Percentiles rank a stretch among this genome's conserved stretches.
phyloP scores from a whole-genome alignment of 53 echinoderm and acorn worm species.

The Arbacia lixula region DNA sequence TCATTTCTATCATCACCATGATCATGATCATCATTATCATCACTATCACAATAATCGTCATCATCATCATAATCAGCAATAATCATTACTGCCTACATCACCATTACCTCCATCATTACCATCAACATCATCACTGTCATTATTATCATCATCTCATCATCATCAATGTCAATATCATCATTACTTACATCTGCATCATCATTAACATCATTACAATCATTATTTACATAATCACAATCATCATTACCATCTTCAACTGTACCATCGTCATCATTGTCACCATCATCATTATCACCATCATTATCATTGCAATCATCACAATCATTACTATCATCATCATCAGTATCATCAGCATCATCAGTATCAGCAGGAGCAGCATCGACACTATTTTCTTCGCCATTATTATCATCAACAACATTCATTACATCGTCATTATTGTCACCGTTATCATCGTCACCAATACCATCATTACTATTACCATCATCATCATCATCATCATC shows the following conservation, averaged over 20 bases:
- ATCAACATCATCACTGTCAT: background rate
- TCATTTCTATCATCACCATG: background rate
- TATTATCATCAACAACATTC: background rate
- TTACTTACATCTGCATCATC: background rate
- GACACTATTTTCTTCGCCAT: background rate
- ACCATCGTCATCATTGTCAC: background rate
- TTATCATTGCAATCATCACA: background rate
- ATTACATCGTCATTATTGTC: background rate
- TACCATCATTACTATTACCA: background rate
- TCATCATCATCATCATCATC: slow-evolving; percentile 18
- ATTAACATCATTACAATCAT: background rate
- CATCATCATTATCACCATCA: background rate
- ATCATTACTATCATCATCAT: background rate
- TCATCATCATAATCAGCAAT: background rate
- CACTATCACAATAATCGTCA: background rate
- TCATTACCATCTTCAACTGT: background rate
- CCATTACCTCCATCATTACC: background rate
- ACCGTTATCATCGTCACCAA: slow-evolving; percentile 1
- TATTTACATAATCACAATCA: background rate
- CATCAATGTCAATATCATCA: background rate
- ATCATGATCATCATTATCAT: background rate
- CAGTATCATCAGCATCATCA: background rate
- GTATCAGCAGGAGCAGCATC: too few species aligned
- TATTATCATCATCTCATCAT: background rate
- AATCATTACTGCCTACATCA: background rate